Base-by-base conservation (phyloP, 2,888 invertebrate genomes). In the Eupithecia tripunctaria region DNA sequence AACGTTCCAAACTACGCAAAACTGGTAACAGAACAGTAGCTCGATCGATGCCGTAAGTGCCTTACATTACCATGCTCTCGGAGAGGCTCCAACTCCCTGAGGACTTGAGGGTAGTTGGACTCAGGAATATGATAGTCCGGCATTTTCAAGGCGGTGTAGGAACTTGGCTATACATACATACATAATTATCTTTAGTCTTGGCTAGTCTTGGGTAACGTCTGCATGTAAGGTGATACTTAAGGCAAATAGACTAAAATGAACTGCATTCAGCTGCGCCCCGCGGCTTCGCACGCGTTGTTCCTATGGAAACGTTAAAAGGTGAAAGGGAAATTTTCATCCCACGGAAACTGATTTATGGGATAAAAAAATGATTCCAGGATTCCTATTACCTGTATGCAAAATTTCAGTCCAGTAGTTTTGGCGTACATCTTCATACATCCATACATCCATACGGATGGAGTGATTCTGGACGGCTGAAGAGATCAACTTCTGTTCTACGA, bases 1-100 rank as follows among this genome's bases (percentile, higher is more conserved):
- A 56, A 56, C 56, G 56, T 25, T 56, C 25, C 56, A 56, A 25
- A 56, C 56, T 25, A 56, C 56, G 56, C 25, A 56, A 25, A 21
- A 56, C 25, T 56, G 65, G 29, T 25, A 38, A 10, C 62, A 56
- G 38, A 51, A 25, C 15, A 67, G 27, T 43, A 66, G 47, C 69
- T 66, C 47, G 59, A 86, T 86, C 78, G 85, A 86, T 84, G 81
- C 75, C 69, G 79, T 76, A 69, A 76, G 77, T 79, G 78, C 80
- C 81, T 81, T 84, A 83, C 85, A 85, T 87, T 89, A 88, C 90
- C 89, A 90, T 88, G 86, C 86, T 79, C 79, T 86, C 84, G 81
- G 86, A 87, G 86, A 87, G 86, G 81, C 82, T 82, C 83, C 74
- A 81, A 75, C 77, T 87, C 91, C 83, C 88, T 18, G 8, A 90